Evolutionary conservation across 2,888 invertebrate genomes (phyloP).

Genomic region (Adelphocoris suturalis): DNA sequence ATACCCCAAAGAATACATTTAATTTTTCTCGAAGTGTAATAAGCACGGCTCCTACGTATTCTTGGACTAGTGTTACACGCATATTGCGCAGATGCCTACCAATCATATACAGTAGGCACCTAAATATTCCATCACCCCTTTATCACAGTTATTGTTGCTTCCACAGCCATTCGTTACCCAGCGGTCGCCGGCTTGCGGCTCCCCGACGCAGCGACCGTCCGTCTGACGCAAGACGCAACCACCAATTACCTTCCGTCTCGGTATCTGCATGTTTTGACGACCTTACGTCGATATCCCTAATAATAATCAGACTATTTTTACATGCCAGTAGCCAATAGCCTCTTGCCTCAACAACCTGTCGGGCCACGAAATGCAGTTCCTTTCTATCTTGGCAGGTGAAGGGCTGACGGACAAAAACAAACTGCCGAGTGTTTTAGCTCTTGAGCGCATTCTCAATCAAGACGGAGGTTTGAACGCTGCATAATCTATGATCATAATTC

Average conservation of each 20-base stretch:
- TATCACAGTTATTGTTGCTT: neutral
- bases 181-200: neutral
- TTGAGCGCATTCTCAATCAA: too few relatives aligned
- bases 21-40: too few relatives aligned
- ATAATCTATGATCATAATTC: too few relatives aligned
- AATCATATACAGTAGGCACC: too few relatives aligned
- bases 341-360: neutral
- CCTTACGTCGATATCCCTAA: conserved; percentile 39
- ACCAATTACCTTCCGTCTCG: conserved; percentile 29
- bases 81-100: too few relatives aligned
- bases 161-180: neutral
- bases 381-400: conserved; percentile 4
- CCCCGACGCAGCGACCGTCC: neutral
- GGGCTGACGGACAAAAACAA: neutral
- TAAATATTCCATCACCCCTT: neutral
- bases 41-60: too few relatives aligned
- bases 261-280: conserved; percentile 23
- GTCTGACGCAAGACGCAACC: conserved; percentile 23
- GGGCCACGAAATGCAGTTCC: conserved; percentile 8
- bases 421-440: neutral
- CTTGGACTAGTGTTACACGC: too few relatives aligned
- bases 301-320: conserved; percentile 39
- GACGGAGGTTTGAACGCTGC: too few relatives aligned
- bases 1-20: too few relatives aligned
- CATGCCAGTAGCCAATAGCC: neutral